Conservation (phyloP, 2,888 invertebrate species). For the Ichneumoninae sp. region DNA sequence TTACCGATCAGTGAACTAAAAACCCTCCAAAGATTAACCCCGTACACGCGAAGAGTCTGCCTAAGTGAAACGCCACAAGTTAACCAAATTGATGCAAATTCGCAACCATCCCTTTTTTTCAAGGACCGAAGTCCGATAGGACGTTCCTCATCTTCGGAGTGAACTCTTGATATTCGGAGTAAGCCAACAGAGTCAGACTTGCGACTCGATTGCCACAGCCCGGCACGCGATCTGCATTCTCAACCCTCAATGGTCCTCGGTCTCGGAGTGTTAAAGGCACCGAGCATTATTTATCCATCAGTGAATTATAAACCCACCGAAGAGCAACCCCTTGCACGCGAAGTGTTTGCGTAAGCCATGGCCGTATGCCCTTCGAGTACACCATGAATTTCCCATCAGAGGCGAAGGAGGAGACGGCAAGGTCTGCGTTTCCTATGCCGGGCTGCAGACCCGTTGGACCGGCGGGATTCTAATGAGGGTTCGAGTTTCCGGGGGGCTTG, state of each 20-base stretch:
- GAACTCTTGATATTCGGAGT: too few relatives aligned
- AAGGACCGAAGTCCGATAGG: too few relatives aligned
- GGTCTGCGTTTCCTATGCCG: background rate
- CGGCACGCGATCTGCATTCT: background rate
- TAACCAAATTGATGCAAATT: too few relatives aligned
- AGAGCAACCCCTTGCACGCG: background rate
- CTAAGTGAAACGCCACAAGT: too few relatives aligned
- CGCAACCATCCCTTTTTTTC: too few relatives aligned
- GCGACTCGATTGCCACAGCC: background rate
- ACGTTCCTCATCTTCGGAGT: too few relatives aligned
- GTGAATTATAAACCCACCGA: background rate
- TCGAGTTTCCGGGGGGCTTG: background rate
- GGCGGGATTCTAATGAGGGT: background rate
- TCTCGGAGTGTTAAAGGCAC: background rate
- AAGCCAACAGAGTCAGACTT: background rate
- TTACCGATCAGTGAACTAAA: too few relatives aligned
- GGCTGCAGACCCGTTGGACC: background rate
- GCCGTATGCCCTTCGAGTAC: background rate
- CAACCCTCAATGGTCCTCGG: background rate
- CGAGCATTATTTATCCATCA: background rate
- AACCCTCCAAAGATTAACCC: too few relatives aligned
- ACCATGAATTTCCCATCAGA: conserved; percentile 9
- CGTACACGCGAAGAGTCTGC: too few relatives aligned
- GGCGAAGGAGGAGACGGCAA: background rate
- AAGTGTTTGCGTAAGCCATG: background rate